Evolutionary conservation across 2,797 vertebrate species (phyloP).

Genomic region (Enoplosus armatus): DNA sequence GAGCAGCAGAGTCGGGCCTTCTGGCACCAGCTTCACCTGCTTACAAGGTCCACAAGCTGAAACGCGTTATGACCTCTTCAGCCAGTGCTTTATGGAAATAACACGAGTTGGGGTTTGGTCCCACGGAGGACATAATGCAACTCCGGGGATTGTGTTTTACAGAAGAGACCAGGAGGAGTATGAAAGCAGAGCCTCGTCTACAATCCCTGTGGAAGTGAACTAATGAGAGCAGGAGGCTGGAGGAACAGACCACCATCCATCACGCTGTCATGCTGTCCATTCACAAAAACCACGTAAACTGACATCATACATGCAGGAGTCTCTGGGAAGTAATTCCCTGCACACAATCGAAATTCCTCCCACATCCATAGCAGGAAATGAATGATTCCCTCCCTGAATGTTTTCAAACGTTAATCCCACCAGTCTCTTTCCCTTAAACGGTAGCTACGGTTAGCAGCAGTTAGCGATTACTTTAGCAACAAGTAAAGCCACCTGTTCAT

Average conservation of each 20-base stretch:
- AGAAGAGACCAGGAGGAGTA: background rate
- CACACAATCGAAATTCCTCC: slow-evolving; percentile 5
- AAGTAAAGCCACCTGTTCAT: too few relatives aligned
- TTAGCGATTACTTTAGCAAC: too few relatives aligned
- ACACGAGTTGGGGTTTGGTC: background rate
- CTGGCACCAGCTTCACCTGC: too few relatives aligned
- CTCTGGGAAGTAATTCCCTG: slow-evolving; percentile 8
- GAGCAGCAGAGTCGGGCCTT: too few relatives aligned
- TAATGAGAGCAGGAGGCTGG: slow-evolving; percentile 60
- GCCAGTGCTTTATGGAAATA: too few relatives aligned
- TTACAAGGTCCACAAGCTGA: too few relatives aligned
- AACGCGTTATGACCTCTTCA: too few relatives aligned
- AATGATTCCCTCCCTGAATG: too few relatives aligned
- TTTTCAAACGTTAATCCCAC: background rate
- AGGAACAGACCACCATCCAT: slow-evolving; percentile 67
- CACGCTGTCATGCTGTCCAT: slow-evolving; percentile 67
- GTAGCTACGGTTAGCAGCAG: too few relatives aligned
- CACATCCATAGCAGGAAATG: slow-evolving; percentile 11
- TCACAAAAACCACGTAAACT: slow-evolving; percentile 40
- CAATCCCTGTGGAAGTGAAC: slow-evolving; percentile 34
- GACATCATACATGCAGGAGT: too few relatives aligned
- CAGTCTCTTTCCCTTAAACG: background rate
- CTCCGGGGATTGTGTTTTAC: slow-evolving; percentile 33
- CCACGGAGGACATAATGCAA: background rate
- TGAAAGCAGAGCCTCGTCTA: slow-evolving; percentile 17